Evolutionary conservation across 2,797 vertebrate genomes (phyloP), one percentile per base, ranked within the genome.

Genomic region (Molossus molossus): DNA sequence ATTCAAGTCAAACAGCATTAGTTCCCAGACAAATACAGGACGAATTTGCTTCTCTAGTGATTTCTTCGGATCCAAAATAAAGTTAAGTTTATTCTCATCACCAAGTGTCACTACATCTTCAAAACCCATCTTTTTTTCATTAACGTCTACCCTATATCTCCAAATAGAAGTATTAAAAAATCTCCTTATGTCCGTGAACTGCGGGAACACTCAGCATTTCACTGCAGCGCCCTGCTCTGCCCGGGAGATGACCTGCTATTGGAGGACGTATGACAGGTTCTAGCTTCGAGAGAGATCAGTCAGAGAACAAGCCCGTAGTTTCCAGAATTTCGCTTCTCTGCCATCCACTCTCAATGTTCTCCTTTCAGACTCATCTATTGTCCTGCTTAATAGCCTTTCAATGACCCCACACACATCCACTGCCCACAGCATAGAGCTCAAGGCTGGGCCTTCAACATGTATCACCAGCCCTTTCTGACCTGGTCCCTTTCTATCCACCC

Each of bases 51-150:
- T 79, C 57, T 89, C 40, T 77, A n/a, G 0, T 70, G n/a, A n/a
- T 67, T 65, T 87, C 79, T 75, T 97, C 82, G 65, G 33, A 86
- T n/a, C n/a, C 15, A 92, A 90, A n/a, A 21, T 75, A 72, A 96
- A 48, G 21, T 12, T 53, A 37, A 67, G 23, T 93, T 23, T 33
- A 50, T 73, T 90, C 48, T 23, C 17, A 87, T 23, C 55, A 40
- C 45, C 57, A 72, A 87, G 50, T 69, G 94, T 14, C 33, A 75
- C 65, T 25, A 2, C 7, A 64, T 20, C 12, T 25, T 48, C 33
- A 75, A 79, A 84, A 45, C 76, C 1, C 21, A 6, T 45, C 27
- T 90, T 64, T 83, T 65, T 81, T 64, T 58, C 37, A n/a, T 21
- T 86, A 2, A 79, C 88, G 69, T 91, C 53, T 57, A 48, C 23